A percentile compares a stretch with the other conserved stretches of the same genome.
Conservation (phyloP, 2,888 invertebrate species). For the Scaptomyza flava region DNA sequence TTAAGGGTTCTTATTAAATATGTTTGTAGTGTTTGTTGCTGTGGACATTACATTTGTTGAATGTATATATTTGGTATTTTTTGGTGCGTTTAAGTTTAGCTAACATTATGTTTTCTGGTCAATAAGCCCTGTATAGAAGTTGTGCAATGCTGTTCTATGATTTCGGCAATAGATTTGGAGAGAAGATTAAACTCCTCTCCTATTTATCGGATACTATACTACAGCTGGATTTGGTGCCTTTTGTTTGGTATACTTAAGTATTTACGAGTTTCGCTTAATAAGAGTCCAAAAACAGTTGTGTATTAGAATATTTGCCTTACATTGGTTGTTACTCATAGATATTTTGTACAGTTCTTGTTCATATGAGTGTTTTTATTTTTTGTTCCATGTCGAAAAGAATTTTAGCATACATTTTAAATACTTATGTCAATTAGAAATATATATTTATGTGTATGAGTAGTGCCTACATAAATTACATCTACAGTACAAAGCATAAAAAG, state of each 20-base stretch:
- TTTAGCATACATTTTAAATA: conserved; percentile 13
- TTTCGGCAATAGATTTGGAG: conserved; percentile 10
- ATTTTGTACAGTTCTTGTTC: conserved; percentile 65
- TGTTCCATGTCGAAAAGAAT: conserved; percentile 17
- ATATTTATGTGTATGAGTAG: conserved; percentile 43
- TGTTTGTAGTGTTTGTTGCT: conserved; percentile 24
- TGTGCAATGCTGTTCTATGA: conserved; percentile 37
- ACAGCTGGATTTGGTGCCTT: conserved; percentile 45
- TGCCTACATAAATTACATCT: conserved; percentile 64
- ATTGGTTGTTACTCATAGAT: conserved; percentile 47
- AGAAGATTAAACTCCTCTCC: conserved; percentile 2
- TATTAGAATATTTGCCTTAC: conserved; percentile 77
- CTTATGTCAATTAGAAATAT: conserved; percentile 24
- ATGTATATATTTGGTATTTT: conserved; percentile 2
- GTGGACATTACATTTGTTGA: conserved; percentile 1
- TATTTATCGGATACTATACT: conserved; percentile 15
- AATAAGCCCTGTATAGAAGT: conserved; percentile 66
- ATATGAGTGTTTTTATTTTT: conserved; percentile 16
- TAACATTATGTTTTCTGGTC: conserved; percentile 64
- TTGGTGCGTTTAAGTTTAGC: conserved; percentile 63
- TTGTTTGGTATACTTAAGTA: conserved; percentile 40
- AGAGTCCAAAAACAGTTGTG: conserved; percentile 46
- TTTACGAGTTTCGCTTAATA: conserved; percentile 50
- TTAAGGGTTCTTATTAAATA: conserved; percentile 4
- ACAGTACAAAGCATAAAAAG: conserved; percentile 71